phyloP scores from a whole-genome alignment of 2,797 vertebrate genomes.

The Typhlichthys eigenmanni region DNA sequence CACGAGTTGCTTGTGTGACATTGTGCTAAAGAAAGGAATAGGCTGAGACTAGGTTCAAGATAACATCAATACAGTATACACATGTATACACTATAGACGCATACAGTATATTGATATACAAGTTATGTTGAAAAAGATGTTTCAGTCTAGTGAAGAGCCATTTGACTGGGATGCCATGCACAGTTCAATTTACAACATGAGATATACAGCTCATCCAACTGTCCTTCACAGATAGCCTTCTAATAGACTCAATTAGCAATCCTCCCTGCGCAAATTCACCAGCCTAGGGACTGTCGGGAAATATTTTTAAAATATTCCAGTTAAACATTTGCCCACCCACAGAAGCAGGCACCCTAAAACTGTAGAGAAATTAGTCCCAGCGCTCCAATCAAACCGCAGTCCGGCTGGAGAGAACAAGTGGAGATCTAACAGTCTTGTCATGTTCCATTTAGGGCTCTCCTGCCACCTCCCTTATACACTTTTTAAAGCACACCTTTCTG shows the following conservation, averaged over 20 bases:
- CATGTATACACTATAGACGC: no score
- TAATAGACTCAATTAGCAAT: conserved; percentile 67
- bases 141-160: no score
- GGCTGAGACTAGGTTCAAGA: no score
- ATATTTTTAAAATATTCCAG: conserved; percentile 63
- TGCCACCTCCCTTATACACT: conserved; percentile 22
- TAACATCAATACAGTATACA: no score
- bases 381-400: conserved; percentile 65
- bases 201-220: conserved; percentile 15
- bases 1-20: no score
- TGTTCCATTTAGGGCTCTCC: conserved; percentile 62
- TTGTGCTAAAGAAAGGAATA: no score
- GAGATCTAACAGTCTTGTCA: conserved; percentile 73
- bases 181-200: conserved; percentile 38
- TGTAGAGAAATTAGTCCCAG: conserved; percentile 74
- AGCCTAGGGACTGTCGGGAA: conserved; percentile 54
- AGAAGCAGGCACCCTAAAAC: conserved; percentile 63
- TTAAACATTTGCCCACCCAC: conserved; percentile 70
- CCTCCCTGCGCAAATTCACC: conserved; percentile 51
- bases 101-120: no score
- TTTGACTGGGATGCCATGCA: no score
- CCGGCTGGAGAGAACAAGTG: conserved; percentile 70
- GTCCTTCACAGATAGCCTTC: conserved; percentile 55
- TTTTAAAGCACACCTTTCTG: conserved; percentile 56
- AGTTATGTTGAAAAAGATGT: no score